A percentile compares a stretch with the other conserved stretches of the same genome.
phyloP scores from a whole-genome alignment of 2,113 vertebrate species.

The Nothoprocta pentlandii region DNA sequence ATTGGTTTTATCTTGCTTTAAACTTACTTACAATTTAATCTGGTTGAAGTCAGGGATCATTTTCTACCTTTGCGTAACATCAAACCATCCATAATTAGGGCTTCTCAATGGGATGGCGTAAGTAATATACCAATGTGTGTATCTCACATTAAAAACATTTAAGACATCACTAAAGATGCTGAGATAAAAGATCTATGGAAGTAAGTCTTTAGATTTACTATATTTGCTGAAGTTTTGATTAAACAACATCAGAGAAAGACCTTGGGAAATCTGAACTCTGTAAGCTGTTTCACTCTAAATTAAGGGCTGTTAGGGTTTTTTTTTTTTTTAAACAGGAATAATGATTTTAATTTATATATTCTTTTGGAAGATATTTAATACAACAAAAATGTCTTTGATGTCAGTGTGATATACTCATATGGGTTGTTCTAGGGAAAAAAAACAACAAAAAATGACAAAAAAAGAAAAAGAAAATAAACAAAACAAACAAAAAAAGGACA shows the following conservation, averaged over 20 bases:
- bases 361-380: slow-evolving; percentile 3
- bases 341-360: not conserved
- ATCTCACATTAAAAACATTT: slow-evolving; percentile 26
- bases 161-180: not conserved
- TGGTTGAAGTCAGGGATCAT: not conserved
- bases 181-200: slow-evolving; percentile 7
- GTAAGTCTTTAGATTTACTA: slow-evolving; percentile 56
- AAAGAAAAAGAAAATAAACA: not conserved
- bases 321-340: not conserved
- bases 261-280: not conserved
- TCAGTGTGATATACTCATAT: not conserved
- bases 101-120: not conserved
- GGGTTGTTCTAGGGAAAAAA: not conserved
- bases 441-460: not conserved
- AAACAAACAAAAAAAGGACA: not conserved
- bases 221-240: slow-evolving; percentile 55
- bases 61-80: not conserved
- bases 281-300: not conserved
- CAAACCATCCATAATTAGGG: not conserved
- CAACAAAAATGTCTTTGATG: not conserved
- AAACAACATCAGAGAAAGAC: slow-evolving; percentile 16
- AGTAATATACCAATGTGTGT: not conserved
- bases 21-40: not conserved
- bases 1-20: not conserved
- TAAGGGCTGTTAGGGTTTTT: not conserved